Conservation (phyloP, 2,888 invertebrate species). For the Amiota minor region DNA sequence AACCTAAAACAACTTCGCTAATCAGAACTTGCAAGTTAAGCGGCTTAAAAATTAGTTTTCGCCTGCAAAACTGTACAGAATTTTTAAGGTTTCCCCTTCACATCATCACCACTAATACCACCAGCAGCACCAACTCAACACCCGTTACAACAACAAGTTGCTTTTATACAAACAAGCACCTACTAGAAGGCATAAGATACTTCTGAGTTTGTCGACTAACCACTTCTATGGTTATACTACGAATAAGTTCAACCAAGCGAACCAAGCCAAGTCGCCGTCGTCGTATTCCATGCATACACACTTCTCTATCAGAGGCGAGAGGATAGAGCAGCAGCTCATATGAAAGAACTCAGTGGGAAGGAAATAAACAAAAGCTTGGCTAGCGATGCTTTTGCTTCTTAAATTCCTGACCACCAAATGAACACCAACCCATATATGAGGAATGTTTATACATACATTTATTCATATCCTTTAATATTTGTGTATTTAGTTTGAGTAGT, state of each 20-base stretch:
- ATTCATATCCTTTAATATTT: background rate
- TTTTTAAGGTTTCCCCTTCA: conserved; percentile 21
- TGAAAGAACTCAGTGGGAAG: too few relatives aligned
- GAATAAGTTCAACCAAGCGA: background rate
- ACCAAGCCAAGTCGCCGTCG: background rate
- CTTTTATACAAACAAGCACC: background rate
- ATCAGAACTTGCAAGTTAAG: conserved; percentile 64
- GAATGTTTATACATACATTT: background rate
- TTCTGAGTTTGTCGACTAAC: background rate
- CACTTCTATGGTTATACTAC: too few relatives aligned
- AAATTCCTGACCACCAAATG: background rate
- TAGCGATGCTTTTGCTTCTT: background rate
- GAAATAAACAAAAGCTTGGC: too few relatives aligned
- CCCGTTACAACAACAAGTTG: too few relatives aligned
- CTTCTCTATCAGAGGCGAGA: background rate
- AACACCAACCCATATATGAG: background rate
- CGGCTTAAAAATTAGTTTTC: conserved; percentile 62
- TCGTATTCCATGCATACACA: background rate
- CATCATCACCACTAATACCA: background rate
- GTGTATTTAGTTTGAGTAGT: conserved; percentile 8
- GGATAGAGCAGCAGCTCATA: too few relatives aligned
- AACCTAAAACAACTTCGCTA: conserved; percentile 52
- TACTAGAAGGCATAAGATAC: background rate
- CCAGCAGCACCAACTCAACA: too few relatives aligned
- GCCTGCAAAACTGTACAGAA: conserved; percentile 1